phyloP scores from a whole-genome alignment of 2,888 invertebrate genomes.

The Julus scanicus region DNA sequence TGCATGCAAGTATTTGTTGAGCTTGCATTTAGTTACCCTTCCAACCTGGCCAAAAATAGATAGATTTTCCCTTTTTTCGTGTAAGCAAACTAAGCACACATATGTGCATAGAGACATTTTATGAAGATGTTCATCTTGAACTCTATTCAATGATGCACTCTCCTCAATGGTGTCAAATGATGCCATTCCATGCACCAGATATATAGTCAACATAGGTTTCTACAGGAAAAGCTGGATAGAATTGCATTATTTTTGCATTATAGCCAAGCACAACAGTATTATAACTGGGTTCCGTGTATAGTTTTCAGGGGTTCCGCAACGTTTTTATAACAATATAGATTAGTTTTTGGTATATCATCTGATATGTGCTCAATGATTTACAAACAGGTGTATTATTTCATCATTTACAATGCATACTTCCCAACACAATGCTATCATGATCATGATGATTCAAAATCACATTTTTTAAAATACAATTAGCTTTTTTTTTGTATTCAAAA shows the following conservation, averaged over 20 bases:
- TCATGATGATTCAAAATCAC: no score
- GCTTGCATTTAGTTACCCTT: slow-evolving; percentile 34
- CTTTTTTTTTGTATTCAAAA: no score
- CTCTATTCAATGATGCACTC: neutral
- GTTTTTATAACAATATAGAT: no score
- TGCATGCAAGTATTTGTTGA: neutral
- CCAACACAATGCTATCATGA: no score
- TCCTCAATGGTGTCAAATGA: neutral
- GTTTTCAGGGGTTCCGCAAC: no score
- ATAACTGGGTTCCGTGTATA: no score
- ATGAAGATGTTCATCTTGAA: slow-evolving; percentile 5
- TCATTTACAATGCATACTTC: no score
- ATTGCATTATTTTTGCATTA: neutral
- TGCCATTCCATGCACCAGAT: neutral
- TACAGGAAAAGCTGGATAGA: neutral
- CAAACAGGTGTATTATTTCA: no score
- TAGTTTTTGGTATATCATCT: no score
- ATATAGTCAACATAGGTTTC: neutral
- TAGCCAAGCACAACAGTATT: neutral
- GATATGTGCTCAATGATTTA: no score
- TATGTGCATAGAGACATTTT: neutral
- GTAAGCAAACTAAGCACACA: neutral
- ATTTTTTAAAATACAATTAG: no score
- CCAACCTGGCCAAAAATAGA: slow-evolving; percentile 19
- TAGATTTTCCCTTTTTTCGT: neutral